Conservation (phyloP, 2,113 vertebrate genomes). For the Romanogobio albipinnatus region DNA sequence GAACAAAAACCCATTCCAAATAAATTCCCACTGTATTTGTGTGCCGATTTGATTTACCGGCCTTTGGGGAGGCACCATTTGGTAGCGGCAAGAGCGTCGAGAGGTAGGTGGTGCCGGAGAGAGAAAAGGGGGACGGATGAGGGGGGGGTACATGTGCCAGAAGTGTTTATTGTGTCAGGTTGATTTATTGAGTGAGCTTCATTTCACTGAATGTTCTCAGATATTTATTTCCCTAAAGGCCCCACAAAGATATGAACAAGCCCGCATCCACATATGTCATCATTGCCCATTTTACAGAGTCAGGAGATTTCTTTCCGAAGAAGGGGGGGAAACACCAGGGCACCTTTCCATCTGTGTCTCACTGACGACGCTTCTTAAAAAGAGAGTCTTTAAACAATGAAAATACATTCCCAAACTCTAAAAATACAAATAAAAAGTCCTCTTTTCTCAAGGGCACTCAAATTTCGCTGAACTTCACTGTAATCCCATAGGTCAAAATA, state of each 20-base stretch:
- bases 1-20: constrained; percentile 99
- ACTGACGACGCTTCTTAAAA: constrained; percentile 61
- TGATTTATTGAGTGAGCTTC: constrained; percentile 99
- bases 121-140: constrained; percentile 75
- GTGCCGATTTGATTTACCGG: constrained; percentile 98
- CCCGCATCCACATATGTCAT: constrained; percentile 99
- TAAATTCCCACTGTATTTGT: constrained; percentile 99
- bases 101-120: constrained; percentile 94
- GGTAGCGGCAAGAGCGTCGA: constrained; percentile 92
- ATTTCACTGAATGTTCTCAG: constrained; percentile 99
- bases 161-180: constrained; percentile 99
- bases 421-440: constrained; percentile 19
- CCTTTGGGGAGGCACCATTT: constrained; percentile 99
- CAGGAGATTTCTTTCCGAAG: constrained; percentile 92
- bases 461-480: constrained; percentile 59
- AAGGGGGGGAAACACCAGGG: constrained; percentile 73
- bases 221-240: constrained; percentile 99
- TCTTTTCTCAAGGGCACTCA: neutral
- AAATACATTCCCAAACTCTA: constrained; percentile 6
- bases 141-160: constrained; percentile 91
- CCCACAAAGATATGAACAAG: constrained; percentile 99
- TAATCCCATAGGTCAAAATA: neutral
- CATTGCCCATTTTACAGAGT: constrained; percentile 99
- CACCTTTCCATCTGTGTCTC: constrained; percentile 80
- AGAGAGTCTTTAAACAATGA: constrained; percentile 69